A percentile compares a stretch with the other conserved stretches of the same genome.
phyloP scores from a whole-genome alignment of 2,797 vertebrate species.

The Poeciliopsis turneri region DNA sequence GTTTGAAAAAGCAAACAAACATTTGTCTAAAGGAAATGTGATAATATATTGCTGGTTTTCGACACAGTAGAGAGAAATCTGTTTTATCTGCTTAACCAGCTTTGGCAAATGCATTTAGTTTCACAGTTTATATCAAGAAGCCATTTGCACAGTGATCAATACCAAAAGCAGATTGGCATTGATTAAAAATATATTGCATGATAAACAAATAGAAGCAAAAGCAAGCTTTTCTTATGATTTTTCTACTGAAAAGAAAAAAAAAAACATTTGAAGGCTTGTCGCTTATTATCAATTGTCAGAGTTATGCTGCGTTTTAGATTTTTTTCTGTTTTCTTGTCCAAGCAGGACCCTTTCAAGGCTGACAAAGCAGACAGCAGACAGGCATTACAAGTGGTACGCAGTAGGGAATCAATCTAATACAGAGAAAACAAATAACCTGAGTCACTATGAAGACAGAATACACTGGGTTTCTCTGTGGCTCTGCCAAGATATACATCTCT shows the following conservation, averaged over 20 bases:
- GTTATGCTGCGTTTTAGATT: conserved; percentile 42
- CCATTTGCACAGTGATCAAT: conserved; percentile 6
- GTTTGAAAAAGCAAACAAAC: conserved; percentile 16
- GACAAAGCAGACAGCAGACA: conserved; percentile 61
- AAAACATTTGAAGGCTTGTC: conserved; percentile 3
- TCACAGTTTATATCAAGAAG: conserved; percentile 39
- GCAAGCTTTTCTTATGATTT: not conserved
- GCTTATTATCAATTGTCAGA: conserved; percentile 33
- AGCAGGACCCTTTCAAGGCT: conserved; percentile 61
- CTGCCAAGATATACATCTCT: not conserved
- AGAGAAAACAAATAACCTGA: conserved; percentile 61
- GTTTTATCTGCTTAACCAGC: conserved; percentile 45
- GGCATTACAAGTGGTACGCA: conserved; percentile 47
- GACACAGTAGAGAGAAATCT: conserved; percentile 50
- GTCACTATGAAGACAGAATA: conserved; percentile 37
- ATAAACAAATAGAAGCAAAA: not conserved
- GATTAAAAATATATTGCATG: not conserved
- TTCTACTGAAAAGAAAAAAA: conserved; percentile 2
- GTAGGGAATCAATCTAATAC: conserved; percentile 67
- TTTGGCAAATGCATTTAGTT: conserved; percentile 35
- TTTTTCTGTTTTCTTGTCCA: conserved; percentile 36
- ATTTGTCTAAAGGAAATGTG: conserved; percentile 30
- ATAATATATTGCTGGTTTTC: conserved; percentile 55
- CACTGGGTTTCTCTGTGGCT: conserved; percentile 29
- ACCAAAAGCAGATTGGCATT: conserved; percentile 3